These are phyloP conservation scores for Neoseiulus cucumeris DNA, from an alignment of 1,140 invertebrate genomes.

Conservation along the genomic window DNA sequence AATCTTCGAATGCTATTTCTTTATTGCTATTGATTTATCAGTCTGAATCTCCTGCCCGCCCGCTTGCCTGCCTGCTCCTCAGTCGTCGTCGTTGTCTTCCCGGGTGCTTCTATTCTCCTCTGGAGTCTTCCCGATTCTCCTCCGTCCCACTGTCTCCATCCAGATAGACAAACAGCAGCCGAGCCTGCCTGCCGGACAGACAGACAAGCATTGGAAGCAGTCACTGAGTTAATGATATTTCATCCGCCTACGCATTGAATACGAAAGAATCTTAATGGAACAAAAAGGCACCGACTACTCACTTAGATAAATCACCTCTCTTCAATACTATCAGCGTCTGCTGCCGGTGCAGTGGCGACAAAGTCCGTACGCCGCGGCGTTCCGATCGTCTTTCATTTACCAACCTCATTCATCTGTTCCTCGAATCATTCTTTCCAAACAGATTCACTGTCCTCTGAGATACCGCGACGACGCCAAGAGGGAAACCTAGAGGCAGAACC, in stretches of 20 bases:
- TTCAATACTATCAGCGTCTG: too few relatives aligned
- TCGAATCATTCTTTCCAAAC: too few relatives aligned
- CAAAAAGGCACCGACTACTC: background rate
- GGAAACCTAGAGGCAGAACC: too few relatives aligned
- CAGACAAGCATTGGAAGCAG: background rate
- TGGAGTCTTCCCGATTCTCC: background rate
- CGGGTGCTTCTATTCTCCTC: background rate
- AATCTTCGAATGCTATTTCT: conserved; percentile 10
- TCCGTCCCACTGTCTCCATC: background rate
- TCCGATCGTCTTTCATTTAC: too few relatives aligned
- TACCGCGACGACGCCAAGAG: too few relatives aligned
- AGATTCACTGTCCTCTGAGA: too few relatives aligned
- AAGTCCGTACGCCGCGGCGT: too few relatives aligned
- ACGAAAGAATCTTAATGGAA: conserved; percentile 4
- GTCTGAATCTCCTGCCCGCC: too few relatives aligned
- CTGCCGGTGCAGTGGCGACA: too few relatives aligned
- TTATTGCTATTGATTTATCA: conserved; percentile 12
- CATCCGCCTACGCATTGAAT: background rate
- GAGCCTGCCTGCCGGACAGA: background rate
- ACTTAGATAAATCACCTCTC: conserved; percentile 9
- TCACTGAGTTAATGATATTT: conserved; percentile 7
- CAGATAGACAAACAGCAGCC: background rate
- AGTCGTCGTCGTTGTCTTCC: too few relatives aligned
- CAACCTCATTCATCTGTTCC: too few relatives aligned
- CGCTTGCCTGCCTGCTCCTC: too few relatives aligned